phyloP scores from a whole-genome alignment of 2,888 invertebrate species.

The Drosophila robusta region DNA sequence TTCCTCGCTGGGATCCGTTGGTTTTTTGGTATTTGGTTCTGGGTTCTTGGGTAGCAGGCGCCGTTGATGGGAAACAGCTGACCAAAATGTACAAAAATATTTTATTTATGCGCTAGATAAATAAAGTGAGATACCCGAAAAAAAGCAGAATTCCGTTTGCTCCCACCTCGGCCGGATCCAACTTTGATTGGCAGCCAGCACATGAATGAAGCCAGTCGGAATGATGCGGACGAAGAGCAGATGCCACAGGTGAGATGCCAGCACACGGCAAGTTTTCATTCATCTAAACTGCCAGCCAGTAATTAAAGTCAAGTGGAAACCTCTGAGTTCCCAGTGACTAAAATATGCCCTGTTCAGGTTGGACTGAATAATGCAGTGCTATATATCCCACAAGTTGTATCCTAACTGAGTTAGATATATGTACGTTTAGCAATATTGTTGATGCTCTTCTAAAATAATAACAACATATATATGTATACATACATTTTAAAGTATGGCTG shows the following conservation, averaged over 20 bases:
- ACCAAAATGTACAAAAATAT: constrained; percentile 71
- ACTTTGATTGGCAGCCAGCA: constrained; percentile 64
- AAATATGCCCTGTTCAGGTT: background rate
- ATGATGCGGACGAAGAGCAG: constrained; percentile 44
- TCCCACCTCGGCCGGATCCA: constrained; percentile 7
- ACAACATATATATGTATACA: too few species aligned
- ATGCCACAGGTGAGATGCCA: constrained; percentile 44
- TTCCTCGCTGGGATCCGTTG: constrained; percentile 22
- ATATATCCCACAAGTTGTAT: too few species aligned
- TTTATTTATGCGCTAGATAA: constrained; percentile 75
- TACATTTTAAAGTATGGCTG: too few species aligned
- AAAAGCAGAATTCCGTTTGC: constrained; percentile 12
- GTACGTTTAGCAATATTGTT: too few species aligned
- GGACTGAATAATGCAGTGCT: too few species aligned
- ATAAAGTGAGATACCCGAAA: constrained; percentile 58
- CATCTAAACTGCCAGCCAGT: constrained; percentile 1
- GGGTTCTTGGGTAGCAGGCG: constrained; percentile 54
- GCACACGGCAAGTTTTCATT: constrained; percentile 1
- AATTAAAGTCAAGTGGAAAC: constrained; percentile 1
- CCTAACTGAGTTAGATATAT: too few species aligned
- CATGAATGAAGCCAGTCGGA: constrained; percentile 38
- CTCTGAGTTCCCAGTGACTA: background rate
- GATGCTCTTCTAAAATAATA: too few species aligned
- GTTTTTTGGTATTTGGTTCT: constrained; percentile 1
- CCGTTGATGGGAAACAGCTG: constrained; percentile 78